Base-by-base conservation (phyloP, 2,888 invertebrate genomes). In the Drosophila tanythrix region DNA sequence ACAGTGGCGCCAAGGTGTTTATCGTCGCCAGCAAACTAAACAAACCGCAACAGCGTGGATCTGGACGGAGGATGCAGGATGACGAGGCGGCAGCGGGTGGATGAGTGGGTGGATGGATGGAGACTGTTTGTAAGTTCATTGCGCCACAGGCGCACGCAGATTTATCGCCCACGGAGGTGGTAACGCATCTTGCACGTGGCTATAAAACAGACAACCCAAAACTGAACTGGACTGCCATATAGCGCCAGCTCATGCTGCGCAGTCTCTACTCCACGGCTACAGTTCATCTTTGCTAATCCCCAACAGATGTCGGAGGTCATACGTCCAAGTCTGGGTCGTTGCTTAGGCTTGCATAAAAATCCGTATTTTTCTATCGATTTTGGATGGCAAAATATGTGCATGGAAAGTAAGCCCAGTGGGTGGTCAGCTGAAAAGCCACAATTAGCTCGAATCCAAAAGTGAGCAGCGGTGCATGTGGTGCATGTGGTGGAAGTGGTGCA, bases 91-190 rank as follows among this genome's bases (percentile, higher is more conserved):
- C 18, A 18, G 15, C 3, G 18, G 18, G 18, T 27, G n/a, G 71
- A 3, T 43, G 21, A 1, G 1, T 46, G 27, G 25, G 18, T 55
- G 21, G 74, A 46, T 6, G 38, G 70, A 35, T 43, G 62, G 59
- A 63, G 57, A 29, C 36, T 27, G 64, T 56, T 59, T 67, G 71
- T 68, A 81, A 82, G 85, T 88, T 85, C 85, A 85, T 85, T 85
- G 85, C 85, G 84, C 90, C 84, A 79, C 81, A 75, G 88, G 90
- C 81, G 82, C 78, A 89, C 81, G 82, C 83, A 90, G 89, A 91
- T 92, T 91, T 92, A 92, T 91, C 82, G 91, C 87, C 90, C 81
- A 83, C 83, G 83, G 89, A 91, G 91, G 91, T 89, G 91, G 91
- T 86, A 88, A 76, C 53, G 70, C 69, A 70, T 62, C 67, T 62